Conservation (phyloP, 2,888 invertebrate genomes). For the Hyposoter dolosus region DNA sequence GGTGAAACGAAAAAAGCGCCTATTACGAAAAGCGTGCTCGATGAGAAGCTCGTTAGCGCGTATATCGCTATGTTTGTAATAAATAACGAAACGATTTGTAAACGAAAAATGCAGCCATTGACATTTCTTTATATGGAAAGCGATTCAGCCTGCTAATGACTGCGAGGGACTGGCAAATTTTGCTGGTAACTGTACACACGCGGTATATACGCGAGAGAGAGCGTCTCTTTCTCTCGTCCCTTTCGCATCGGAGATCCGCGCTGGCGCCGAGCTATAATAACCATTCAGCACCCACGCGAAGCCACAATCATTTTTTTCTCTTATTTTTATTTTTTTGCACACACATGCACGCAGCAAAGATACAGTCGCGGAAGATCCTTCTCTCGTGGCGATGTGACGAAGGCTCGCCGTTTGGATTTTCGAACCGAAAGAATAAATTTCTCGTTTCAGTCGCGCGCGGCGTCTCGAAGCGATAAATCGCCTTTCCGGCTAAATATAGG, state of each 20-base stretch:
- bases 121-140: constrained; percentile 17
- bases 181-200: constrained; percentile 35
- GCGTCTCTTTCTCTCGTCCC: constrained; percentile 71
- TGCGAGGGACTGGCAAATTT: constrained; percentile 37
- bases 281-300: constrained; percentile 80
- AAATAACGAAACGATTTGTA: constrained; percentile 51
- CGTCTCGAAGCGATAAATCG: constrained; percentile 52
- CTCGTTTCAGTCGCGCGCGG: constrained; percentile 40
- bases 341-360: constrained; percentile 15
- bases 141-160: constrained; percentile 33
- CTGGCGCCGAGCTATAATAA: constrained; percentile 82
- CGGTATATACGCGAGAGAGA: constrained; percentile 53
- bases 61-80: constrained; percentile 44
- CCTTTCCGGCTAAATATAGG: constrained; percentile 38
- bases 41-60: constrained; percentile 59
- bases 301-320: constrained; percentile 63
- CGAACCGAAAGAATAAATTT: constrained; percentile 43
- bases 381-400: constrained; percentile 16
- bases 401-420: constrained; percentile 38
- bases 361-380: constrained; percentile 18
- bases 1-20: constrained; percentile 13
- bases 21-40: constrained; percentile 35
- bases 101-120: constrained; percentile 16
- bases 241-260: constrained; percentile 68
- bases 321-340: constrained; percentile 36